phyloP scores from a whole-genome alignment of 2,797 vertebrate genomes.

The Anomalospiza imberbis region DNA sequence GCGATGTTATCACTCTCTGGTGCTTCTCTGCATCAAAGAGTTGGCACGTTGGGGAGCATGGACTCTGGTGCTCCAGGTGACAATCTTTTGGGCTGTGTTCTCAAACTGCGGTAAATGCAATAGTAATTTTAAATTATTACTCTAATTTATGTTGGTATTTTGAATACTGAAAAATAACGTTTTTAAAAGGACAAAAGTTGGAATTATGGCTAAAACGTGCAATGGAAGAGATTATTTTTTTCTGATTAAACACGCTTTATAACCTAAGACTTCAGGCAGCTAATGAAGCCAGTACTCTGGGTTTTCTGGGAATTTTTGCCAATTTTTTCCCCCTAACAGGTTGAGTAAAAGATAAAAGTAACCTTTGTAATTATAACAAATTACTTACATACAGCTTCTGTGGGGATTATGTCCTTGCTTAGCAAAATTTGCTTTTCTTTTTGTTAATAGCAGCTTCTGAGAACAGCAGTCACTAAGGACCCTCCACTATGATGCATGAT shows the following conservation, averaged over 20 bases:
- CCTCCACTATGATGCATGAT: neutral
- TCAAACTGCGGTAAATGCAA: neutral
- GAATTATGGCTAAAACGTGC: neutral
- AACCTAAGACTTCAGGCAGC: neutral
- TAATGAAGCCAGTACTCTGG: neutral
- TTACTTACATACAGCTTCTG: neutral
- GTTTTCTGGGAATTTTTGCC: neutral
- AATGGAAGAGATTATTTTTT: neutral
- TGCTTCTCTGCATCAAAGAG: neutral
- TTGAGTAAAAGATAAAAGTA: neutral
- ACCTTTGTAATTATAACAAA: neutral
- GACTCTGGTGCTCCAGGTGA: neutral
- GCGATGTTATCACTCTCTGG: accelerated
- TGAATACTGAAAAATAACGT: neutral
- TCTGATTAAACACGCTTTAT: neutral
- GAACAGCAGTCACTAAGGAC: neutral
- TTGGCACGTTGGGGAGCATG: accelerated
- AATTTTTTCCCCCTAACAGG: accelerated
- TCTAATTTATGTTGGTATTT: neutral
- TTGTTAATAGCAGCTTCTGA: neutral
- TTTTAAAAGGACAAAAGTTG: neutral
- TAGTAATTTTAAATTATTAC: neutral
- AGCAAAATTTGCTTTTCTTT: neutral
- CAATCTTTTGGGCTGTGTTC: neutral
- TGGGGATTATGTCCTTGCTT: neutral